A percentile compares a stretch with the other conserved stretches of the same genome.
Evolutionary conservation across 2,797 vertebrate species (phyloP).

Genomic region (Microtus agrestis): DNA sequence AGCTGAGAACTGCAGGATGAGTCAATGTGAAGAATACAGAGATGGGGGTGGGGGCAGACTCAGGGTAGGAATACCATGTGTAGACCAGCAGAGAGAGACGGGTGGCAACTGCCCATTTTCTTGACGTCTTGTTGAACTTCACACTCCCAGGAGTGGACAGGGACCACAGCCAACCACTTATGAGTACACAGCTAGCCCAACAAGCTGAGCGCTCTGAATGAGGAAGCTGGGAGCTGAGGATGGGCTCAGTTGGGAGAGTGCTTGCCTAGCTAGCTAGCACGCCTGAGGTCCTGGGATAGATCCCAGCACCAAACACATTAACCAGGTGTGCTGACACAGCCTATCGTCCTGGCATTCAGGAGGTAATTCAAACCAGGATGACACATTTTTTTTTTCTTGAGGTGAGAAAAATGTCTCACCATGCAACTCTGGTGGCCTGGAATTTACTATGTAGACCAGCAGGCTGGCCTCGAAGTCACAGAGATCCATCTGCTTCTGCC

Average conservation of each 20-base stretch:
- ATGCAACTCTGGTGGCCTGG: neutral
- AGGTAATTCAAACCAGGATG: neutral
- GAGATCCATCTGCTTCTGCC: neutral
- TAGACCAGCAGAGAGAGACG: neutral
- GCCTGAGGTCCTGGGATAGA: neutral
- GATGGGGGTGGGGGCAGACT: neutral
- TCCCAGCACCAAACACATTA: neutral
- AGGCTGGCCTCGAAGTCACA: neutral
- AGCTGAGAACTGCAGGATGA: constrained; percentile 26
- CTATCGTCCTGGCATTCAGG: neutral
- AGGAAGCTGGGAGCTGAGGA: neutral
- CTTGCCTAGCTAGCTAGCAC: neutral
- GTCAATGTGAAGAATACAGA: neutral
- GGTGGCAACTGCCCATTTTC: neutral
- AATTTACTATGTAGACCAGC: neutral
- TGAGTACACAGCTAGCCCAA: neutral
- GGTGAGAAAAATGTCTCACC: neutral
- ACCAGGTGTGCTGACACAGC: neutral
- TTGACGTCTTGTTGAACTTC: neutral
- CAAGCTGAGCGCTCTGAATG: neutral
- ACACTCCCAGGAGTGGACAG: neutral
- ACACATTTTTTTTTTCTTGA: neutral
- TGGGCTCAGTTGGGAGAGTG: neutral
- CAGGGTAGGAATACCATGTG: neutral
- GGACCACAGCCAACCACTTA: neutral